phyloP scores from a whole-genome alignment of 2,797 vertebrate species.

The Neomorphus geoffroyi region DNA sequence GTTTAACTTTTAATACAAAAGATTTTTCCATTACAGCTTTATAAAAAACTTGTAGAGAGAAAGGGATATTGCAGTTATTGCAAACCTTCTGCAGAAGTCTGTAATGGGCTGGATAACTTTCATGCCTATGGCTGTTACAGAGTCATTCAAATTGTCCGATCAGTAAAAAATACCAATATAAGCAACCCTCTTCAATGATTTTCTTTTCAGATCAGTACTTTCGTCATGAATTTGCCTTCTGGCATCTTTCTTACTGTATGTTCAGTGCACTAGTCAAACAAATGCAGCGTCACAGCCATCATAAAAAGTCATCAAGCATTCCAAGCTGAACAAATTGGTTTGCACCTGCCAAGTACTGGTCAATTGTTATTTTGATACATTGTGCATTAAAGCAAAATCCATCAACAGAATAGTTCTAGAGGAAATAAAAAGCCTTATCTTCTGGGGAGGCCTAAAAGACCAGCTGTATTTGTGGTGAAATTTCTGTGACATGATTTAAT shows the following conservation, averaged over 20 bases:
- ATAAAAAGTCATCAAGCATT: background rate
- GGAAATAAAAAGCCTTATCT: background rate
- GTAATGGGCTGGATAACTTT: background rate
- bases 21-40: background rate
- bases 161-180: background rate
- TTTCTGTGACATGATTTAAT: background rate
- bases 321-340: slow-evolving; percentile 6
- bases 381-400: background rate
- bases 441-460: background rate
- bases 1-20: background rate
- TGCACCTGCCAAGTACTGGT: background rate
- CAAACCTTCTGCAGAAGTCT: background rate
- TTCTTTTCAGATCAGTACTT: slow-evolving; percentile 24
- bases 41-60: background rate
- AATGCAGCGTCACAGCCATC: background rate
- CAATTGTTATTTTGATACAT: slow-evolving; percentile 6
- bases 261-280: slow-evolving; percentile 23
- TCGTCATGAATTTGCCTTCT: background rate
- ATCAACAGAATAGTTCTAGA: background rate
- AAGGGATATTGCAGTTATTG: background rate
- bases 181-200: background rate
- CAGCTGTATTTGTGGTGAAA: background rate
- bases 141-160: background rate
- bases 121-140: background rate
- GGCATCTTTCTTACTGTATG: slow-evolving; percentile 18